Conservation (phyloP, 2,888 invertebrate genomes). For the Cerastis rubricosa region DNA sequence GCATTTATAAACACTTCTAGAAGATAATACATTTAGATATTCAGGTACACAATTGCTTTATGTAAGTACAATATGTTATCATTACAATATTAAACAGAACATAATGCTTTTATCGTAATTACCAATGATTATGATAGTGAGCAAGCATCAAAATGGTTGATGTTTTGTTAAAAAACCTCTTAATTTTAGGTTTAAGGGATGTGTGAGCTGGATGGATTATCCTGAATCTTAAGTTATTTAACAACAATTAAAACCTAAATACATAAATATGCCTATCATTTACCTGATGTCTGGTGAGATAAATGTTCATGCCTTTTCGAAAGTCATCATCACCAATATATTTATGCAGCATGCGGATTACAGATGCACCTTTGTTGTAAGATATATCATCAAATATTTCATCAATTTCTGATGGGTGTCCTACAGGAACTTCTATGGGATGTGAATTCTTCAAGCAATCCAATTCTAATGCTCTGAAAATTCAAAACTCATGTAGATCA, state of each 20-base stretch:
- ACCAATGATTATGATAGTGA: neutral
- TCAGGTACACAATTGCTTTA: constrained; percentile 3
- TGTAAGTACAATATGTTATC: constrained; percentile 15
- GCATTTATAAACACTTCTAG: neutral
- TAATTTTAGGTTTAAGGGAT: no score
- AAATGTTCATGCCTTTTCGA: constrained; percentile 97
- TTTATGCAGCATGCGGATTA: constrained; percentile 98
- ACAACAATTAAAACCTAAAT: neutral
- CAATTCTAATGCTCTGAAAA: constrained; percentile 94
- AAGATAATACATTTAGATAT: constrained; percentile 11
- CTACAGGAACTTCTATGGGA: constrained; percentile 98
- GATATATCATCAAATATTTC: constrained; percentile 99
- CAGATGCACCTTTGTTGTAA: constrained; percentile 98
- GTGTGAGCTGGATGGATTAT: no score
- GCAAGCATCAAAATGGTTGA: neutral
- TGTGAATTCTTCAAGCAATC: constrained; percentile 98
- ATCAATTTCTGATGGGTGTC: constrained; percentile 98
- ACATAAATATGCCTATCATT: neutral
- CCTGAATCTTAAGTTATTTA: neutral
- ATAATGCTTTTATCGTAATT: constrained; percentile 23
- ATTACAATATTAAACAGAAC: constrained; percentile 19
- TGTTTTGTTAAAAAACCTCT: neutral
- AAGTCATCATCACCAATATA: constrained; percentile 98
- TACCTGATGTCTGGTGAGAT: constrained; percentile 95
- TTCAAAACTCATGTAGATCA: constrained; percentile 35